Percentiles rank a stretch among this genome's conserved stretches.
These are phyloP conservation scores for Otolemur garnettii DNA, from an alignment of 2,113 vertebrate genomes.

Conservation along the genomic window DNA sequence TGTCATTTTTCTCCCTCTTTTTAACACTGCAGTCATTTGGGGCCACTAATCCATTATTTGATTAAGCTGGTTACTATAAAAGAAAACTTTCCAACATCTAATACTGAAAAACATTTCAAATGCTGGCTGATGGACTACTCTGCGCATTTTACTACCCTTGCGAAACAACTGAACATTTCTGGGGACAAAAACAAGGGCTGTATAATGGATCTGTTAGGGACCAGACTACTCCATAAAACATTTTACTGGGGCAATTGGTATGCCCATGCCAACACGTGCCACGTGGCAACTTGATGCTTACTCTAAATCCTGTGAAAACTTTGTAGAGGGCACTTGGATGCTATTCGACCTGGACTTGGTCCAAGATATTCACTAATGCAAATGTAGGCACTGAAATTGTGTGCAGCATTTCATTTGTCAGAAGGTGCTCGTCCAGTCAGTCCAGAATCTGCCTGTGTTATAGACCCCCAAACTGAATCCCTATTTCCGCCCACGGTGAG, in stretches of 20 bases:
- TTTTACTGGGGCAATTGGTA: not conserved
- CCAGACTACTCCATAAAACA: rapidly evolving
- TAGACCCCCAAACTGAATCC: not conserved
- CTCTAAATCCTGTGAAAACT: not conserved
- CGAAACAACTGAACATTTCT: not conserved
- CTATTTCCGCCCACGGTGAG: not conserved
- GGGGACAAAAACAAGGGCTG: not conserved
- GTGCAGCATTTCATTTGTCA: rapidly evolving
- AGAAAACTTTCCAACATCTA: not conserved
- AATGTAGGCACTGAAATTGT: rapidly evolving
- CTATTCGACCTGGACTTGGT: not conserved
- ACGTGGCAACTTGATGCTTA: rapidly evolving
- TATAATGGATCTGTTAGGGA: not conserved
- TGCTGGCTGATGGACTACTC: not conserved
- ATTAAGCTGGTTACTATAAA: not conserved
- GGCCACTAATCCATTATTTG: not conserved
- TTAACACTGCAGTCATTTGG: not conserved
- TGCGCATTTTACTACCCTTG: no score
- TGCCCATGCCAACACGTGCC: rapidly evolving
- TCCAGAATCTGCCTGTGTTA: not conserved
- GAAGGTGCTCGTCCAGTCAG: no score
- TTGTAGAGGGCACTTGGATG: not conserved
- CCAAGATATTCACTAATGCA: not conserved
- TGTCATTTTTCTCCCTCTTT: not conserved
- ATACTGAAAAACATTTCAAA: not conserved